Base-by-base conservation (phyloP, 2,113 vertebrate species). In the Hucho hucho region DNA sequence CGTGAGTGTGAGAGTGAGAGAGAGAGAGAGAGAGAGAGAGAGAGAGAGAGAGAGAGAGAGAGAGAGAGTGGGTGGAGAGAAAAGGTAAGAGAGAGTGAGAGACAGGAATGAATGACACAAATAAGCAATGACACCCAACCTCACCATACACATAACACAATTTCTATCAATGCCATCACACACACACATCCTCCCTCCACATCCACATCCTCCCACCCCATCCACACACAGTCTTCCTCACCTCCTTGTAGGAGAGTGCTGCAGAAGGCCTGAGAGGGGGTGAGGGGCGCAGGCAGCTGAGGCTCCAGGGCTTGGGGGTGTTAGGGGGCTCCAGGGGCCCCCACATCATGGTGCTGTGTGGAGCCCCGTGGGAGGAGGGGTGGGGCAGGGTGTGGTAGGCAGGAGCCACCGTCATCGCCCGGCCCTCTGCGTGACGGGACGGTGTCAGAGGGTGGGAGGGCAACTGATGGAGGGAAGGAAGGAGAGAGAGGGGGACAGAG, bases 221-320 rank as follows among this genome's bases (percentile, higher is more conserved):
- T 43, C 37, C 9, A 11, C 58, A 7, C 58, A n/a, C 58, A n/a
- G 6, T 22, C 1, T 4, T 49, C 26, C 25, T 13, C 46, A 98
- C 98, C 96, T 99, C 98, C 88, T 99, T 99, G 74, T 98, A 99
- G 90, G 97, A 98, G 37, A 99, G 97, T 9, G 98, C 98, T 14
- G 98, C 98, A 0, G 98, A 99, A 32, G 98, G 98, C 65, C 96
- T 92, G 6, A 99, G 90, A 0, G 97, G 97, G 0, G 98, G 97
- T 0, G 97, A 97, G 0, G 98, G 98, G 25, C 98, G 93, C 78
- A 99, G 87, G 89, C 97, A 99, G 91, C 98, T 99, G 89, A 99
- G 93, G 61, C 97, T 99, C 98, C 98, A 99, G 3, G 98, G 98
- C 84, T 98, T 99, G 69, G 96, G 96, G 4, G 96, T 98, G 91